phyloP scores from a whole-genome alignment of 1,140 invertebrate genomes.

The Pseudomyrmex flavicornis region DNA sequence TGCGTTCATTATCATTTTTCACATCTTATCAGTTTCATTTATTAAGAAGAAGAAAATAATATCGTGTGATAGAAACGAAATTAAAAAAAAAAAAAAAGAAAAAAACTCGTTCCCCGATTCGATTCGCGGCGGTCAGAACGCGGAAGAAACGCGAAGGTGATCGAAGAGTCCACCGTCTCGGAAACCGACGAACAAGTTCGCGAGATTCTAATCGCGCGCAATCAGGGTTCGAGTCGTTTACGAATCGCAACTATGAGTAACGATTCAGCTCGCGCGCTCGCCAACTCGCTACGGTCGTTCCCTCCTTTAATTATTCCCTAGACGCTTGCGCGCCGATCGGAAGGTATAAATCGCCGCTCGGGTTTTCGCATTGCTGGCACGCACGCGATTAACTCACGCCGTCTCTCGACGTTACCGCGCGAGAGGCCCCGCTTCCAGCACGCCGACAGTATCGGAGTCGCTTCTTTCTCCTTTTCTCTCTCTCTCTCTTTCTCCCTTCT shows the following conservation, averaged over 20 bases:
- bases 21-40: slow-evolving; percentile 13
- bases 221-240: slow-evolving; percentile 46
- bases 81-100: background rate
- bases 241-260: slow-evolving; percentile 53
- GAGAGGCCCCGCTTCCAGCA: background rate
- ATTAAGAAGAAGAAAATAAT: background rate
- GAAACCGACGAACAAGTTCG: slow-evolving; percentile 42
- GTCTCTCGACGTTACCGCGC: slow-evolving; percentile 35
- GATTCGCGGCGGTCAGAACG: background rate
- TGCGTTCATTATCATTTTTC: slow-evolving; percentile 35
- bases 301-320: slow-evolving; percentile 69
- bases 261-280: slow-evolving; percentile 31
- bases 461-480: slow-evolving; percentile 8
- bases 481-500: background rate
- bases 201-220: slow-evolving; percentile 58
- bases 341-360: slow-evolving; percentile 67
- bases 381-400: slow-evolving; percentile 65
- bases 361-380: slow-evolving; percentile 61
- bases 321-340: slow-evolving; percentile 62
- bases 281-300: slow-evolving; percentile 19
- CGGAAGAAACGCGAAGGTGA: slow-evolving; percentile 24
- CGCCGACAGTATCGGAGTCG: slow-evolving; percentile 28
- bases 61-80: background rate
- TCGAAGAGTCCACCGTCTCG: slow-evolving; percentile 35
- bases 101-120: background rate